Evolutionary conservation across 2,113 vertebrate species (phyloP), one percentile per base, ranked within the genome.

Genomic region (Lates calcarifer): DNA sequence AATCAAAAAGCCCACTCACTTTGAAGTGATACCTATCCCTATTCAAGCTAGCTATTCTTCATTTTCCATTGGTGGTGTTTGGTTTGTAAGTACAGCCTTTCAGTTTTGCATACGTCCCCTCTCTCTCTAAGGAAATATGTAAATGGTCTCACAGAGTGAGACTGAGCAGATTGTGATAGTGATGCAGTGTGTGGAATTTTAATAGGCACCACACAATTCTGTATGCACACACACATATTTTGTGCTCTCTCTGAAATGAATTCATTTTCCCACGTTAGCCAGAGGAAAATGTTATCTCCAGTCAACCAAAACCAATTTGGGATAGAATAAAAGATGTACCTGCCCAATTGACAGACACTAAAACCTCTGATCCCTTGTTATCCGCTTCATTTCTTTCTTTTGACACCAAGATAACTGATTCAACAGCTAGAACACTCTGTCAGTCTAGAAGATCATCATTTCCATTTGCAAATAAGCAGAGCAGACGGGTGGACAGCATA

Each of bases 171-270:
- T n/a, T 86, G 73, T 51, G 79, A 67, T 43, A 63, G 81, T 39
- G 58, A n/a, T 49, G 68, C 82, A 67, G 66, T 28, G 67, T 65
- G 71, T 63, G 57, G 89, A 92, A 90, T 89, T 74, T 84, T 72
- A 84, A 90, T 83, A 18, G 28, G 62, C 60, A 28, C 65, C 78
- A 49, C 31, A 35, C 55, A 29, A 35, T 75, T 70, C 13, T 57
- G 12, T 9, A 49, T 5, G 9, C 28, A 28, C 43, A 39, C 62
- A 47, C 49, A 24, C 31, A 60, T 28, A 51, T 47, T 57, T 56
- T 37, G 18, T 14, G 24, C 37, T 49, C 33, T 5, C 26, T 24
- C 66, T 77, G 71, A 86, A 83, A 73, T 82, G 5, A 88, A 87
- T 91, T 83, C 37, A 49, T 75, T 83, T 77, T 65, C 57, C 33